Evolutionary conservation across 2,113 vertebrate species (phyloP).

Genomic region (Lynx canadensis): DNA sequence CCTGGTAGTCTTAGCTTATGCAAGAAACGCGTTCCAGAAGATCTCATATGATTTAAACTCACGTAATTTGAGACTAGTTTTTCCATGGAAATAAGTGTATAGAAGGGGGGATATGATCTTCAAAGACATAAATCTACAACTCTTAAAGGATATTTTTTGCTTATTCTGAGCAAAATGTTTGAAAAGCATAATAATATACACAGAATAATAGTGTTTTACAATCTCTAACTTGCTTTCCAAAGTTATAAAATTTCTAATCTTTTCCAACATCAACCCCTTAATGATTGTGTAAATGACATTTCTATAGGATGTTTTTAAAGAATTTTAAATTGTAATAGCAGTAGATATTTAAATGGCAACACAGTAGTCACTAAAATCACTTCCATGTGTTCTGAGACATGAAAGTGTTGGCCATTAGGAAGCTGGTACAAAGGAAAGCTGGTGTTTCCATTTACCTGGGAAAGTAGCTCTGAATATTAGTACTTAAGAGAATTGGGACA

Average conservation of each 20-base stretch:
- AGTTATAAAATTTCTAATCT: background rate
- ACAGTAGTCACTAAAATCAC: background rate
- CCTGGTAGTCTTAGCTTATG: background rate
- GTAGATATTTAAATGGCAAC: background rate
- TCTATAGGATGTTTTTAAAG: background rate
- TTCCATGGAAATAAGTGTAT: background rate
- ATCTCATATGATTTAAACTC: background rate
- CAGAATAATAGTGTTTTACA: background rate
- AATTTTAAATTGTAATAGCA: background rate
- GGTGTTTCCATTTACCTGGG: no score
- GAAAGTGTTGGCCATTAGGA: background rate
- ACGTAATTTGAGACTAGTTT: background rate
- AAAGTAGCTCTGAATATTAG: no score
- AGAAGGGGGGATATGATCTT: background rate
- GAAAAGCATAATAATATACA: background rate
- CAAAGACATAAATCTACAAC: background rate
- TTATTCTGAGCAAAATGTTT: background rate
- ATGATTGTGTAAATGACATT: background rate
- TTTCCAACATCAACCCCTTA: background rate
- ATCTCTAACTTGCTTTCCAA: background rate
- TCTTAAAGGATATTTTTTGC: background rate
- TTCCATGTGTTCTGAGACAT: background rate
- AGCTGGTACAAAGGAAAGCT: background rate
- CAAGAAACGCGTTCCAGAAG: background rate
- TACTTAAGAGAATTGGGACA: accelerated